These are phyloP conservation scores for Semnornis frantzii DNA, from an alignment of 2,113 vertebrate genomes.

Conservation along the genomic window DNA sequence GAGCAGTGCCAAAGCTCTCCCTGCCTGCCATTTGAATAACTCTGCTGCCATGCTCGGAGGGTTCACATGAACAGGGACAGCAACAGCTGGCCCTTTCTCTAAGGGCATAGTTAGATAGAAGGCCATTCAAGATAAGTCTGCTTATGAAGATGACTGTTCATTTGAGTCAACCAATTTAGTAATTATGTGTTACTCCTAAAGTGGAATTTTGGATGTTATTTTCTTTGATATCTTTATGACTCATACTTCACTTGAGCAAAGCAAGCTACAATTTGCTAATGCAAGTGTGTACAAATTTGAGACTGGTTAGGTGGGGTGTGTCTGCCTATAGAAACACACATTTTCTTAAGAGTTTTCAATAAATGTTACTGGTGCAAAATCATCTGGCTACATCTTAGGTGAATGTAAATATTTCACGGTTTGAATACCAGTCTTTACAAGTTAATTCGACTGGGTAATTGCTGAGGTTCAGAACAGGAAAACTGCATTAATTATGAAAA, in stretches of 20 bases:
- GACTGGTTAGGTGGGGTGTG: constrained; percentile 76
- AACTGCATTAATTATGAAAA: not conserved
- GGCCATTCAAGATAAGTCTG: constrained; percentile 43
- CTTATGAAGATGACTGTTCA: constrained; percentile 22
- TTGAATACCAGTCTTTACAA: not conserved
- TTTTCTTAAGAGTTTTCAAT: constrained; percentile 43
- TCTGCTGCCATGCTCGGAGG: not conserved
- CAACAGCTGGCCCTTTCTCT: not conserved
- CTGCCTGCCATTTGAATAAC: not conserved
- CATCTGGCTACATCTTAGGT: not conserved
- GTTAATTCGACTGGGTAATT: not conserved
- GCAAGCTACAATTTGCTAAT: constrained; percentile 70
- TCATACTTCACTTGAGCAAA: constrained; percentile 62
- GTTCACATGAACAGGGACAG: not conserved
- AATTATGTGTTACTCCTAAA: constrained; percentile 59
- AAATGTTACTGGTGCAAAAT: not conserved
- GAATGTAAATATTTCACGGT: constrained; percentile 13
- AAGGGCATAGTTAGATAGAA: not conserved
- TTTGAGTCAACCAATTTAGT: constrained; percentile 56
- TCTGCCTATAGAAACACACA: constrained; percentile 52
- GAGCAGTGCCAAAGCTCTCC: not conserved
- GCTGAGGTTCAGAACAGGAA: not conserved
- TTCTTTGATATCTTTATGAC: constrained; percentile 69
- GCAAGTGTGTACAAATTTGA: constrained; percentile 73
- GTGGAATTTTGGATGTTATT: constrained; percentile 62